Evolutionary conservation across 2,797 vertebrate species (phyloP), one percentile per base, ranked within the genome.

Genomic region (Myotis findleyi): DNA sequence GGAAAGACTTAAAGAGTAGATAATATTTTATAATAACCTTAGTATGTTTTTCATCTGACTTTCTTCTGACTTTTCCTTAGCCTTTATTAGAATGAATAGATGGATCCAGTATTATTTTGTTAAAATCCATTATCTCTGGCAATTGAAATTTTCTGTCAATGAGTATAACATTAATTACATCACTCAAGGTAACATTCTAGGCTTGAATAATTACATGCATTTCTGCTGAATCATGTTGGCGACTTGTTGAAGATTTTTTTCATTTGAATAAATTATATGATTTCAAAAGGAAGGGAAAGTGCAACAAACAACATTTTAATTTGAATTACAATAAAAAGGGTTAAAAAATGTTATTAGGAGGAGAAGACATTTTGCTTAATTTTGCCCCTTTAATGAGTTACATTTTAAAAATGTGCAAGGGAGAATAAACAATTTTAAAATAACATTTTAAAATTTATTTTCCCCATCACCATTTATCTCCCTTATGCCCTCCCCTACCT

Each of bases 131-230:
- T 96, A 77, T 93, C 49, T 86, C 41, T 33, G 33, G 25, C 86
- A 87, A 92, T 84, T 87, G 55, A 95, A 94, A 93, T 87, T 44
- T 1, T 25, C 33, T 91, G 30, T 72, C 18, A 77, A 18, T 87
- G 69, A 89, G 30, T 85, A 71, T 71, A 93, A 84, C 41, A 91
- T 97, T 96, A 94, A 95, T 94, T 94, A 79, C 4, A 82, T 71
- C 47, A 91, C 20, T 91, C 59, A 68, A 90, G 44, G 3, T 93
- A 87, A 21, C 23, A 89, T 84, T 95, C 36, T 25, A 87, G 30
- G 18, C 90, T 86, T 91, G 30, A 94, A 87, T 95, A 93, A 94
- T 93, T 64, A 49, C 20, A 57, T 94, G n/a, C 2, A 79, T 79
- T 88, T 93, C 62, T 91, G 51, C 59, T 95, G 91, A 94, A 87